Base-by-base conservation (phyloP, 35 echinoderm and acorn worm species). In the Patiria miniata region DNA sequence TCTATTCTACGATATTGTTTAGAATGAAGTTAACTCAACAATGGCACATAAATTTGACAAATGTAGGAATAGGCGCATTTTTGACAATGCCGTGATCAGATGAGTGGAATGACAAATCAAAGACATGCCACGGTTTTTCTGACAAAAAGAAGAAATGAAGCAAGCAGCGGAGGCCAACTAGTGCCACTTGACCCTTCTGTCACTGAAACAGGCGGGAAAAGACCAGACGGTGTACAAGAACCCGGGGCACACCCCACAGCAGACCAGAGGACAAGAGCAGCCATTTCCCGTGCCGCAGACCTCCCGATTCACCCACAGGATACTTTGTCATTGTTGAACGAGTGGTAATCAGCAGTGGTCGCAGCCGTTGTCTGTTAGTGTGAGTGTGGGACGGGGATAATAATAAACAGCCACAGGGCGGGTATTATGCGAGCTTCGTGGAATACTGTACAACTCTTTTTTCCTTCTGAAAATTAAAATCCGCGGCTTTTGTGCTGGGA, bases 231-330 rank as follows among this genome's bases (percentile, higher is more conserved):
- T 23, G 26, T 73, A 73, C 65, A 73, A 73, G 19, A 73, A 73
- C 65, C 65, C 65, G 19, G 34, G 65, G 65, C 65, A 73, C 65
- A 73, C 65, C 65, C 65, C 65, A 73, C 21, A 73, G 65, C 65
- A 73, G 65, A 73, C 65, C 23, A 47, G 15, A 23, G 65, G 65
- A 73, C 65, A 73, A 73, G 65, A 73, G 65, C 65, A 73, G 21
- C 65, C 65, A 73, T 73, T 73, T 73, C 65, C 65, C 65, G 65
- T 73, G 65, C 65, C 1, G 26, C 34, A 73, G 65, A 73, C 26
- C 65, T 73, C 65, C 65, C 65, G 65, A 73, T 47, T 12, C 42
- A 47, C 42, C 12, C 4, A 12, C 42, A 47, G 42, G 42, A 47
- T 47, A 4, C 65, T 34, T 73, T 73, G 26, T 34, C 65, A 73